A percentile compares a stretch with the other conserved stretches of the same genome.
Evolutionary conservation across 2,888 invertebrate genomes (phyloP).

Genomic region (Aradus depressus): DNA sequence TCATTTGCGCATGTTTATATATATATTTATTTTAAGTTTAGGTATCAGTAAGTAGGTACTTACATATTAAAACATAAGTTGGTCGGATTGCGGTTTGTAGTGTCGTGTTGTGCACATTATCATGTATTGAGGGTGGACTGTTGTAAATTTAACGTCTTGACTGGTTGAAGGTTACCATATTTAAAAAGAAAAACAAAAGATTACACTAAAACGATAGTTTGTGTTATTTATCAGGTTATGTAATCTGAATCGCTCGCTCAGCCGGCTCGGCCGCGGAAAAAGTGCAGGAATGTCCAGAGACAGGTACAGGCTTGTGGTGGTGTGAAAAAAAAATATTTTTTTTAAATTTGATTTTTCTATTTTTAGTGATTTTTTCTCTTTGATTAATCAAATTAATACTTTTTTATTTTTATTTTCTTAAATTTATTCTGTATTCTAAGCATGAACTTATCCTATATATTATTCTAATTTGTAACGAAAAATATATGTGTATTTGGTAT

Average conservation of each 20-base stretch:
- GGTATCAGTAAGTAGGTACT: too few species aligned
- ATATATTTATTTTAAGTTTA: too few species aligned
- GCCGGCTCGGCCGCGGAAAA: constrained; percentile 39
- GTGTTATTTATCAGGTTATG: constrained; percentile 35
- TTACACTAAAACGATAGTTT: not conserved
- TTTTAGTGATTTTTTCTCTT: not conserved
- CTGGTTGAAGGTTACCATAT: not conserved
- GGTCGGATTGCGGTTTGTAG: too few species aligned
- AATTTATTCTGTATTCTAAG: constrained; percentile 15
- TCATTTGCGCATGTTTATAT: too few species aligned
- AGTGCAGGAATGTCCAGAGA: constrained; percentile 44
- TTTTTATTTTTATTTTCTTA: constrained; percentile 31
- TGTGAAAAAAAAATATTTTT: constrained; percentile 19
- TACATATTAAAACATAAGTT: too few species aligned
- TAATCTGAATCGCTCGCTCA: constrained; percentile 37
- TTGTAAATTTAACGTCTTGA: not conserved
- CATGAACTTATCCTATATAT: constrained; percentile 28
- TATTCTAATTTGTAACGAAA: constrained; percentile 17
- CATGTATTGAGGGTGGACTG: too few species aligned
- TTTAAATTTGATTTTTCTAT: not conserved
- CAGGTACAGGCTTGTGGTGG: constrained; percentile 38
- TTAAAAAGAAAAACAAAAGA: not conserved
- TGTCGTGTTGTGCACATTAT: too few species aligned
- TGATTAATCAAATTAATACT: not conserved
- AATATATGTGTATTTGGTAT: constrained; percentile 13